Conservation (phyloP, 2,113 vertebrate genomes). For the Coptodon rendalli region DNA sequence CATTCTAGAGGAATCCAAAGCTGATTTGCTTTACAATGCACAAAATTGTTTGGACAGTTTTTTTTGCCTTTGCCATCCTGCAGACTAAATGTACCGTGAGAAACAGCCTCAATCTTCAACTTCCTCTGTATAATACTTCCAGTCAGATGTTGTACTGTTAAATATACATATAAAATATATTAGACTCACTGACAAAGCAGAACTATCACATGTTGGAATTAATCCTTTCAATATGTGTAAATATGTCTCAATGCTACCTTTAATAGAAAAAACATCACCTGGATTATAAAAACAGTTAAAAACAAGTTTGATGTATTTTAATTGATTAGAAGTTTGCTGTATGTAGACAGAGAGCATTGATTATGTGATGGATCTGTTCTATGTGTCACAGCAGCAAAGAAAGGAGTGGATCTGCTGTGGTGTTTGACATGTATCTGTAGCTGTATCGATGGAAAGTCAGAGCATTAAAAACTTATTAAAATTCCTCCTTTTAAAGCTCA, state of each 20-base stretch:
- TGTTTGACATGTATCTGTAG: rapidly evolving
- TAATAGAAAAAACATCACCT: not conserved
- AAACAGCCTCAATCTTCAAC: rapidly evolving
- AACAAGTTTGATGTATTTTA: not conserved
- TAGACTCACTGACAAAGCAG: not conserved
- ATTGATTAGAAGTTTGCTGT: not conserved
- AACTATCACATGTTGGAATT: not conserved
- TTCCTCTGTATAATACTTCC: not conserved
- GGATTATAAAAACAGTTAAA: not conserved
- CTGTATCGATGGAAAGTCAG: not conserved
- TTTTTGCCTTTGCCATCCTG: not conserved
- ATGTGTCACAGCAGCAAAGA: not conserved
- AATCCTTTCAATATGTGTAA: not conserved
- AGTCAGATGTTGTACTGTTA: not conserved
- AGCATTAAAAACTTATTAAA: not conserved
- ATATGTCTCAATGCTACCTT: not conserved
- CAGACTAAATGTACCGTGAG: not conserved
- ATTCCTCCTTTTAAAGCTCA: not conserved
- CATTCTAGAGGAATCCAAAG: not conserved
- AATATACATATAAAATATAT: not conserved
- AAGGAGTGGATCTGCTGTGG: not conserved
- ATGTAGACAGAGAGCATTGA: rapidly evolving
- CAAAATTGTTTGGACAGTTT: too few species aligned
- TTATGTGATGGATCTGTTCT: not conserved
- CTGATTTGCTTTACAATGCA: rapidly evolving